These are phyloP conservation scores for Geopemphigus sp. DNA, from an alignment of 1,140 invertebrate genomes.

Conservation along the genomic window DNA sequence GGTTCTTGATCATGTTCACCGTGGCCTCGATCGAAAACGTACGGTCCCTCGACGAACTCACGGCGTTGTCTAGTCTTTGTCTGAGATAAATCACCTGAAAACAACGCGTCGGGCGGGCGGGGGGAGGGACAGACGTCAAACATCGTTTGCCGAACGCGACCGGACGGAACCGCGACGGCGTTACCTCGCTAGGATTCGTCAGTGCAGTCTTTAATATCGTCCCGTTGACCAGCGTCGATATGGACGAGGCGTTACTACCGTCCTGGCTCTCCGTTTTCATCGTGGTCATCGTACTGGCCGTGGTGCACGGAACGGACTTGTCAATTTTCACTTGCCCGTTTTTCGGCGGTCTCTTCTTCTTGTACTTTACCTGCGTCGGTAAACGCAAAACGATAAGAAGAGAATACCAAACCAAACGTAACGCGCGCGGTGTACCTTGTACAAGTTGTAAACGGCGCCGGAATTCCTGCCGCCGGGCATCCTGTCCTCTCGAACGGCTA, in stretches of 20 bases:
- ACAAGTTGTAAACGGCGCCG: slow-evolving; percentile 97
- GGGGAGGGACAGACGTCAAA: too few relatives aligned
- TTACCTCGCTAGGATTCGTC: slow-evolving; percentile 85
- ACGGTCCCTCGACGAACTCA: slow-evolving; percentile 79
- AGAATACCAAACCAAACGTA: too few relatives aligned
- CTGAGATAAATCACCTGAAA: slow-evolving; percentile 77
- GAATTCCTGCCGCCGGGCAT: slow-evolving; percentile 98
- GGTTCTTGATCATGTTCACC: slow-evolving; percentile 79
- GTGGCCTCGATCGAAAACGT: slow-evolving; percentile 78
- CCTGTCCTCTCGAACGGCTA: slow-evolving; percentile 96
- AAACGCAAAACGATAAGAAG: too few relatives aligned
- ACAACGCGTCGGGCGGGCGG: too few relatives aligned
- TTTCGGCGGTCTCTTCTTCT: slow-evolving; percentile 81
- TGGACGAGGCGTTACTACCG: slow-evolving; percentile 19
- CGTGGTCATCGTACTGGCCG: slow-evolving; percentile 39
- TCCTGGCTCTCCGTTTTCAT: slow-evolving; percentile 46
- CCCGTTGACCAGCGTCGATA: slow-evolving; percentile 68
- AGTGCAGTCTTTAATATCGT: slow-evolving; percentile 91
- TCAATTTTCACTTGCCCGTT: slow-evolving; percentile 59
- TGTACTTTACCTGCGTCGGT: slow-evolving; percentile 87
- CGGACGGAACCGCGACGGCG: slow-evolving; percentile 51
- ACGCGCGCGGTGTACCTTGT: slow-evolving; percentile 84
- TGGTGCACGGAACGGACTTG: slow-evolving; percentile 38
- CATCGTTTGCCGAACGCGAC: too few relatives aligned
- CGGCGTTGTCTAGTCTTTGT: slow-evolving; percentile 79